Percentiles rank a stretch among this genome's conserved stretches.
Conservation (phyloP, 2,797 vertebrate genomes). For the Mus caroli region DNA sequence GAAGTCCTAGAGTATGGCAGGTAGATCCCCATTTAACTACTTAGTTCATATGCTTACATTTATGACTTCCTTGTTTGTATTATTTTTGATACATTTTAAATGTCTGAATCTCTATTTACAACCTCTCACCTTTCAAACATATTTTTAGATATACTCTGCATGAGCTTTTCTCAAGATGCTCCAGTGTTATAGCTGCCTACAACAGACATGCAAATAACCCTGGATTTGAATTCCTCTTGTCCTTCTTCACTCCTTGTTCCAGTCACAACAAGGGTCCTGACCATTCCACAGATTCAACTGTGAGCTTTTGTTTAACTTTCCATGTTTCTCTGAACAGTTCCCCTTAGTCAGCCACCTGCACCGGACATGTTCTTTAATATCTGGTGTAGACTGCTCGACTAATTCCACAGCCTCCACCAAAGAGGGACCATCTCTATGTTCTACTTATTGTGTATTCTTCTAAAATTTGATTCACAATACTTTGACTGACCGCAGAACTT, state of each 20-base stretch:
- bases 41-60: not conserved
- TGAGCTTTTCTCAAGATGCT: not conserved
- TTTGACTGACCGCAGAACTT: not conserved
- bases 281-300: not conserved
- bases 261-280: not conserved
- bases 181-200: not conserved
- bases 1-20: slow-evolving; percentile 14
- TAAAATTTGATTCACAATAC: not conserved
- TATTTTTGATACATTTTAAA: slow-evolving; percentile 30
- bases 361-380: not conserved
- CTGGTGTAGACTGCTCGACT: not conserved
- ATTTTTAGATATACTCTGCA: not conserved
- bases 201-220: not conserved
- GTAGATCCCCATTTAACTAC: not conserved
- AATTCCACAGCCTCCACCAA: not conserved
- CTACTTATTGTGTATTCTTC: not conserved
- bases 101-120: not conserved
- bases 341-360: not conserved
- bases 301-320: not conserved
- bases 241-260: not conserved
- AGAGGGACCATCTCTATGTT: not conserved
- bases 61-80: slow-evolving; percentile 27
- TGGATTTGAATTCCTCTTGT: not conserved
- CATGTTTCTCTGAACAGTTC: not conserved
- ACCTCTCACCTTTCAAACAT: not conserved